Evolutionary conservation across 2,797 vertebrate genomes (phyloP), one percentile per base, ranked within the genome.

Genomic region (Acanthornis magna): DNA sequence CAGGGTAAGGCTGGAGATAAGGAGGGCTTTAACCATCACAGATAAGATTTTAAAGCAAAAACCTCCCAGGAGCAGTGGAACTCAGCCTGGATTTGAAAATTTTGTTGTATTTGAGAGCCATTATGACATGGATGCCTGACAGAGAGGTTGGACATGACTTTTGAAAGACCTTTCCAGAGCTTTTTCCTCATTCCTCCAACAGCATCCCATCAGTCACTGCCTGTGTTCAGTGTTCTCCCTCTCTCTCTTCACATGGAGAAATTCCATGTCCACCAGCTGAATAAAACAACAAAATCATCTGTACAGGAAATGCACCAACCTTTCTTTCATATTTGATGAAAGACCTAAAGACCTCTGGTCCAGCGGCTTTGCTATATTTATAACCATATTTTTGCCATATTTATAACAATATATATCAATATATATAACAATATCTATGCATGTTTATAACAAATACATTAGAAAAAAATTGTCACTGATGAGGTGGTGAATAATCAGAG

Each of bases 201-300:
- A 74, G 17, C 40, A 23, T 5, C 2, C 0, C 3, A 2, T 17
- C 68, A 23, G 32, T 20, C 3, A 1, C 48, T 15, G 16, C 5
- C 60, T 40, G 21, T 8, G 20, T 5, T 55, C 9, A 2, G 7
- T 16, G 16, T 20, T 32, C 63, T 20, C 63, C 55, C 32, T 36
- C 62, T 0, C 32, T 73, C 32, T 53, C 51, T 75, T 43, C 42
- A 15, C 38, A 38, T 11, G 38, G 38, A 85, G 27, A 6, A 23
- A 57, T 65, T 81, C 61, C n/a, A 21, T 9, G 54, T 11, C 27
- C 55, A 62, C 17, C 40, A 70, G 32, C 29, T 66, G 34, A 78
- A 70, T 23, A 48, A 91, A 91, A 91, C 84, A 45, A 3, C 34
- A 74, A 65, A 87, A 16, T 34, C 2, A 34, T 58, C 53, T 27